Base-by-base conservation (phyloP, 2,888 invertebrate genomes). In the Leptinotarsa haldemani region DNA sequence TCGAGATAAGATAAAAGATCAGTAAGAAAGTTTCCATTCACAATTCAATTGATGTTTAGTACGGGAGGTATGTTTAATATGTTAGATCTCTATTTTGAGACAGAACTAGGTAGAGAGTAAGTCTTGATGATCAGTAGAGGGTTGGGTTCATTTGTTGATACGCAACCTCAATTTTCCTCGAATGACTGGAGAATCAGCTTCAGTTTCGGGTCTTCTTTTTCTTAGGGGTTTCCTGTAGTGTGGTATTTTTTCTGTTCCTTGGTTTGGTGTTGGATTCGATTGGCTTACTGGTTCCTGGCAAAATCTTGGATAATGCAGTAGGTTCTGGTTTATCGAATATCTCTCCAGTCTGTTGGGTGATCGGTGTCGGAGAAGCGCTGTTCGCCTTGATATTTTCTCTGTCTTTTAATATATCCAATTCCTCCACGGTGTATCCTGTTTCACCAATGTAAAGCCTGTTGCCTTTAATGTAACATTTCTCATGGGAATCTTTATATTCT, bases 401-500 rank as follows among this genome's bases (percentile, higher is more conserved):
- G 13, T 58, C 25, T 53, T 53, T 18, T 1, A 48, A 48, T 48
- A 12, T 48, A 48, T 48, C 16, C 16, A 16, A 48, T 48, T 48
- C 16, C 48, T 48, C 48, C 16, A 48, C 48, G 16, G 16, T 48
- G 2, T 52, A 52, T 3, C 52, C 52, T 18, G 52, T 52, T 18
- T 52, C 48, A 48, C 48, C 48, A 48, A 48, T 48, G 48, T 48
- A 13, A 16, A 48, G 52, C 18, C 65, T 65, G 47, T 65, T 30
- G 40, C 40, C 52, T 18, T 52, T 18, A 4, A 52, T 52, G n/a
- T 52, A 52, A 1, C 18, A 52, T 52, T 52, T 52, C 18, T 65
- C 65, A 65, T 65, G 18, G 46, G 47, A 65, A 65, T 47, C 65
- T 65, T 20, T 65, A 65, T 65, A 65, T 65, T 65, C 9, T 47